Evolutionary conservation across 2,888 invertebrate genomes (phyloP).

Genomic region (Pristionchus arcanus): DNA sequence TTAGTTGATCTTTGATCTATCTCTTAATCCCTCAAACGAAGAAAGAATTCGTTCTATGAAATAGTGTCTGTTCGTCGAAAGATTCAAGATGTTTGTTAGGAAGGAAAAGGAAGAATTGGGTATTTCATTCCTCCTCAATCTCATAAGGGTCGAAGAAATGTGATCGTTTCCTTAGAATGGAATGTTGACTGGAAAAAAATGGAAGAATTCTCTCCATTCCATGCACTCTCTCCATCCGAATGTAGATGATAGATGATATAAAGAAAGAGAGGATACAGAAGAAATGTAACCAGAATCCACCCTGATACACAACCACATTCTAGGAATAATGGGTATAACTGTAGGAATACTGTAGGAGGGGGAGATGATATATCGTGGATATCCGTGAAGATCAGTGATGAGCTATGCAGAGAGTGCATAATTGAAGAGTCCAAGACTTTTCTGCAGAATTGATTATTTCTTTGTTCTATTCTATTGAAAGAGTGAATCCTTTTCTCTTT

Average conservation of each 20-base stretch:
- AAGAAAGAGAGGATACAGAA: neutral
- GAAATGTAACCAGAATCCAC: neutral
- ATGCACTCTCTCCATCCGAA: neutral
- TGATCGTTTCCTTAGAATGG: slow-evolving; percentile 24
- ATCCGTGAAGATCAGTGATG: neutral
- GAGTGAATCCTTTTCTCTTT: neutral
- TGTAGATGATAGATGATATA: neutral
- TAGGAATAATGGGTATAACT: neutral
- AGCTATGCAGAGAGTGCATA: neutral
- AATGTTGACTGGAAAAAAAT: slow-evolving; percentile 28
- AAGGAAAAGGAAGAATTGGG: slow-evolving; percentile 10
- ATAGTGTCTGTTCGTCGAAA: neutral
- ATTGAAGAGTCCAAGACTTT: slow-evolving; percentile 1
- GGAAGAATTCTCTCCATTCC: neutral
- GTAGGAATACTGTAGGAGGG: neutral
- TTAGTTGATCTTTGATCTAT: slow-evolving; percentile 21
- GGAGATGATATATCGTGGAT: neutral
- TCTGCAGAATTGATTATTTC: slow-evolving; percentile 30
- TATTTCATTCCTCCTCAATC: slow-evolving; percentile 26
- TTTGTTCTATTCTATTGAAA: neutral
- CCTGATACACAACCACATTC: neutral
- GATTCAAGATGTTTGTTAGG: neutral
- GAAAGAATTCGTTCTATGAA: neutral
- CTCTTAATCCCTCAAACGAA: neutral
- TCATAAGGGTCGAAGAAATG: slow-evolving; percentile 13